A percentile compares a stretch with the other conserved stretches of the same genome.
Conservation (phyloP, 2,888 invertebrate genomes). For the Notocelia uddmanniana region DNA sequence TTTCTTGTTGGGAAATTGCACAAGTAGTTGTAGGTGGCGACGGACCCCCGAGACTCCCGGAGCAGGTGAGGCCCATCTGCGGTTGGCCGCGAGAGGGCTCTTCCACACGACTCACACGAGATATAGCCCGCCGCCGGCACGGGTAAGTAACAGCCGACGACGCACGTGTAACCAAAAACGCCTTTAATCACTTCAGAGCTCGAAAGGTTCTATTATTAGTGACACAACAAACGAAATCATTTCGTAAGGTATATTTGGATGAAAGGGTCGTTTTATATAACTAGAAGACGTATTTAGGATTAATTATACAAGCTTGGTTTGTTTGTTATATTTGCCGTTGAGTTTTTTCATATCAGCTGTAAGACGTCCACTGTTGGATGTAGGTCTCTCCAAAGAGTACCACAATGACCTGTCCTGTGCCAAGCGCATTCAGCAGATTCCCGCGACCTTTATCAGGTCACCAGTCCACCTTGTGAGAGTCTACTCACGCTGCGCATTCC, state of each 20-base stretch:
- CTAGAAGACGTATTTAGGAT: background rate
- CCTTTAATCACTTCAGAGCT: background rate
- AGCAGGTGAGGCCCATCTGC: conserved; percentile 22
- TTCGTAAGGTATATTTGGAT: background rate
- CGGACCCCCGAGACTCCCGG: background rate
- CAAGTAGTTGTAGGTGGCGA: conserved; percentile 15
- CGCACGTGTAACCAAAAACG: background rate
- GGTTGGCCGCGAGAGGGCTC: conserved; percentile 27
- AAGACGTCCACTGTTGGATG: no score
- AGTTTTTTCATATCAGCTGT: no score
- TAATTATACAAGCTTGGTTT: background rate
- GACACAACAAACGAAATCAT: background rate
- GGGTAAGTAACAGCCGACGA: conserved; percentile 3
- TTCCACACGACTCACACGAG: conserved; percentile 8
- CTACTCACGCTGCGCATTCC: no score
- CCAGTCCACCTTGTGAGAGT: no score
- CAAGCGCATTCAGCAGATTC: no score
- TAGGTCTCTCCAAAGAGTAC: no score
- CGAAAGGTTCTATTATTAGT: background rate
- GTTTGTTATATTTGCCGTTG: no score
- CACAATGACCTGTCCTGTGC: no score
- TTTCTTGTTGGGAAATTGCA: no score
- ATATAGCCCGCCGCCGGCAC: conserved; percentile 1
- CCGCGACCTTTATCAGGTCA: no score
- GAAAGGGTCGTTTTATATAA: background rate